Evolutionary conservation across 2,113 vertebrate genomes (phyloP).

Genomic region (Saguinus imperator): DNA sequence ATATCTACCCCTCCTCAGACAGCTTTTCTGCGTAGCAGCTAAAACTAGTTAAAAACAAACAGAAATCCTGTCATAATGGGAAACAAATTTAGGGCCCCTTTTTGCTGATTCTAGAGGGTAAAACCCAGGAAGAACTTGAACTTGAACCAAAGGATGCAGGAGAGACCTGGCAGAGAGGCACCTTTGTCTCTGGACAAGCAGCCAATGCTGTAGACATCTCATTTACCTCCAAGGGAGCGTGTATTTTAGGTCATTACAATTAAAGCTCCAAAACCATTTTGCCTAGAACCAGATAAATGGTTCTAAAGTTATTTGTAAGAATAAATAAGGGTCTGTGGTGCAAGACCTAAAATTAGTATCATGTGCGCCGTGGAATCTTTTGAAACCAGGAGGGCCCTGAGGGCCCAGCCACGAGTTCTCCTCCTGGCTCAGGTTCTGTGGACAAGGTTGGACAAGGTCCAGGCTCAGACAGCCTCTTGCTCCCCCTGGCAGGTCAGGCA

Average conservation of each 20-base stretch:
- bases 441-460: not conserved
- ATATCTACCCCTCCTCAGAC: not conserved
- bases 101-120: rapidly evolving
- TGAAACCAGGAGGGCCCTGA: not conserved
- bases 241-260: not conserved
- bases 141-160: too few relatives aligned
- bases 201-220: rapidly evolving
- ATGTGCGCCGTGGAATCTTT: rapidly evolving
- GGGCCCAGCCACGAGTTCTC: not conserved
- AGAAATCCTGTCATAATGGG: not conserved
- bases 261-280: not conserved
- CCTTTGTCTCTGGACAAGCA: not conserved
- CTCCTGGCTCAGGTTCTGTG: not conserved
- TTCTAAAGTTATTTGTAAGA: not conserved
- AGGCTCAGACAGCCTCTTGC: too few relatives aligned
- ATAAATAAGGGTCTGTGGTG: rapidly evolving
- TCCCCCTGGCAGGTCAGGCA: not conserved
- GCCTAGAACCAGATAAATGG: not conserved
- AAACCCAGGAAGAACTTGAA: not conserved
- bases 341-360: rapidly evolving
- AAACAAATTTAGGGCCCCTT: not conserved
- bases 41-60: not conserved
- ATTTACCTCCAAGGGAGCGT: not conserved
- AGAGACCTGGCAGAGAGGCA: rapidly evolving
- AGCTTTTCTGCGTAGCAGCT: not conserved